Percentiles rank a stretch among this genome's conserved stretches.
Conservation (phyloP, 2,113 vertebrate genomes). For the Atherinomorus stipes region DNA sequence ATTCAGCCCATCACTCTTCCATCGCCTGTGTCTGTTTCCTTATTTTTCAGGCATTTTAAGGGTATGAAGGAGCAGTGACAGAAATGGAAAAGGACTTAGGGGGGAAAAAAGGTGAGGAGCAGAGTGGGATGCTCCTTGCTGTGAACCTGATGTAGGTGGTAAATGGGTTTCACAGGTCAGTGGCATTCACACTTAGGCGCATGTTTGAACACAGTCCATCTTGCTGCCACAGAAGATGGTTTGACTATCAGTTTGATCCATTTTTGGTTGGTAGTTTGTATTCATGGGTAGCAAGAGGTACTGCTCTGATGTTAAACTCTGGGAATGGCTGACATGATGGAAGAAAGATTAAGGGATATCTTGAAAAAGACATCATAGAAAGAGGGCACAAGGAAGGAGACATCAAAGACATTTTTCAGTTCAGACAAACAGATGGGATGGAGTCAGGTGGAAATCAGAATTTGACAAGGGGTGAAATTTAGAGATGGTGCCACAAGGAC, state of each 20-base stretch:
- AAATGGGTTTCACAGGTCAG: constrained; percentile 39
- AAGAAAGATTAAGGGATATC: constrained; percentile 32
- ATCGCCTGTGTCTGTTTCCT: constrained; percentile 42
- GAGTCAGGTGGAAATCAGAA: constrained; percentile 55
- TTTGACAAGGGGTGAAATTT: constrained; percentile 63
- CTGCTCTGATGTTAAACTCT: constrained; percentile 57
- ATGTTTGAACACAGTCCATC: constrained; percentile 24
- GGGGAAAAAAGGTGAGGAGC: constrained; percentile 12
- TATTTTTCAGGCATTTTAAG: constrained; percentile 40
- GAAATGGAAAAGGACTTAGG: constrained; percentile 30
- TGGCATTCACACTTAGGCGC: constrained; percentile 15
- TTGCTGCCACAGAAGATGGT: constrained; percentile 27
- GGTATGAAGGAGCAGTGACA: constrained; percentile 26
- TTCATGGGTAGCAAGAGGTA: constrained; percentile 58
- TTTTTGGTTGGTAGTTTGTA: constrained; percentile 69
- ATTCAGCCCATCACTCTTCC: constrained; percentile 40
- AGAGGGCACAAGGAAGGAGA: constrained; percentile 47
- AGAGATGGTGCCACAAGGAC: constrained; percentile 67
- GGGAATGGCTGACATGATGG: constrained; percentile 25
- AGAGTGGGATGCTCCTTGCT: constrained; percentile 29
- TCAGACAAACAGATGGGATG: constrained; percentile 47
- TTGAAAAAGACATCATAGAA: constrained; percentile 32
- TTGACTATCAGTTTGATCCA: constrained; percentile 48
- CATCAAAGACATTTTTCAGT: constrained; percentile 68
- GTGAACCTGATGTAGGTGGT: constrained; percentile 18